These are phyloP conservation scores for Aporophyla lueneburgensis DNA, from an alignment of 2,888 invertebrate genomes.

Conservation along the genomic window DNA sequence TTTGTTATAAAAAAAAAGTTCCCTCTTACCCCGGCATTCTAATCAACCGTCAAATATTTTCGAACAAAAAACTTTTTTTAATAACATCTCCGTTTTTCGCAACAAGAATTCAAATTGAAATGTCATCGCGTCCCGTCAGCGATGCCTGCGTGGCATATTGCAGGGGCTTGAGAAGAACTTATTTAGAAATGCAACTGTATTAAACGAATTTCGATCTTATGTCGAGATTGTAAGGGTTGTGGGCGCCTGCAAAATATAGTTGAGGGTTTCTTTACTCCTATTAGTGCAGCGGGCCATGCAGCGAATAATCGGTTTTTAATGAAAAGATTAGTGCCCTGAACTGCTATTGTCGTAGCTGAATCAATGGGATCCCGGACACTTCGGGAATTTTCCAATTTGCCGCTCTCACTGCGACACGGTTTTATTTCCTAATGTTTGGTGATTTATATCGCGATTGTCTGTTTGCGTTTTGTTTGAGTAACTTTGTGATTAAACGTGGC, in stretches of 20 bases:
- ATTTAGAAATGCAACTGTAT: conserved; percentile 45
- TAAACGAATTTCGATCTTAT: conserved; percentile 70
- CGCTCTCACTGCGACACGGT: conserved; percentile 75
- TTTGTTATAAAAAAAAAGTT: conserved; percentile 64
- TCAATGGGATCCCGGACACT: conserved; percentile 85
- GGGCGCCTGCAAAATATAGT: conserved; percentile 56
- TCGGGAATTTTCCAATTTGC: conserved; percentile 88
- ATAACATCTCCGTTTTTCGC: conserved; percentile 78
- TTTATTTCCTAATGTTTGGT: conserved; percentile 67
- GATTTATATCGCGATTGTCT: conserved; percentile 65
- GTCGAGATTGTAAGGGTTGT: conserved; percentile 61
- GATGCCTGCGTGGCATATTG: conserved; percentile 83
- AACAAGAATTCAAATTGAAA: conserved; percentile 89
- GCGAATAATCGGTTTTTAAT: conserved; percentile 90
- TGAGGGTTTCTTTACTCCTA: conserved; percentile 83
- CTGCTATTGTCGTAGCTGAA: conserved; percentile 80
- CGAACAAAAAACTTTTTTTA: conserved; percentile 79
- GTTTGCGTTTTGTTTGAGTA: conserved; percentile 59
- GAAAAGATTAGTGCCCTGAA: conserved; percentile 89
- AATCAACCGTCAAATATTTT: conserved; percentile 74
- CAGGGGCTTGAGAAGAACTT: conserved; percentile 71
- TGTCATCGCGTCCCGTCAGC: conserved; percentile 84
- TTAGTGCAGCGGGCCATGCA: conserved; percentile 88
- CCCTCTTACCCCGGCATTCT: conserved; percentile 58
- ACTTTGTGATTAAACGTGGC: conserved; percentile 64